Conservation (phyloP, 2,888 invertebrate genomes). For the Acutogordius australiensis region DNA sequence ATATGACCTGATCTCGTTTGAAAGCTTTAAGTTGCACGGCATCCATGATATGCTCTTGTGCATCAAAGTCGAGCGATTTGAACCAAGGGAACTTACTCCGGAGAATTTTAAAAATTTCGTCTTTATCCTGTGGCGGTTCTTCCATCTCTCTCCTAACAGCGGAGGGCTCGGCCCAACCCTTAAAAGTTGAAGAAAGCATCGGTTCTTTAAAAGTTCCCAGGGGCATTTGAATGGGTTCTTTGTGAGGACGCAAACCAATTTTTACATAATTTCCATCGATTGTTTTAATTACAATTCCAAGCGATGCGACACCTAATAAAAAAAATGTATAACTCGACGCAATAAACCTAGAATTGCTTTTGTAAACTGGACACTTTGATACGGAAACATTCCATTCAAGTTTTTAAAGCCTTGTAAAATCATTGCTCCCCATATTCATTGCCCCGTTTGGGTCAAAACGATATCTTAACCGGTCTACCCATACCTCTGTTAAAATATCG, state of each 20-base stretch:
- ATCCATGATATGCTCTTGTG: neutral
- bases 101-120: neutral
- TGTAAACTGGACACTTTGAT: too few relatives aligned
- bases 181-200: neutral
- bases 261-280: conserved; percentile 9
- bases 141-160: neutral
- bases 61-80: neutral
- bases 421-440: too few relatives aligned
- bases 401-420: too few relatives aligned
- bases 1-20: neutral
- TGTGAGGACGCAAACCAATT: neutral
- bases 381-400: too few relatives aligned
- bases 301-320: too few relatives aligned
- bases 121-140: neutral
- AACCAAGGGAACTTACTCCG: neutral
- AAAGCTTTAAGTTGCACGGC: neutral
- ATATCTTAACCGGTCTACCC: too few relatives aligned
- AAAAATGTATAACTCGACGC: too few relatives aligned
- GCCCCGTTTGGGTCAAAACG: too few relatives aligned
- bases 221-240: neutral
- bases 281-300: neutral
- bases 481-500: too few relatives aligned
- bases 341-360: too few relatives aligned
- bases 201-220: neutral
- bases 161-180: neutral